Evolutionary conservation across 2,888 invertebrate genomes (phyloP).

Genomic region (Oxyteleia sp.): DNA sequence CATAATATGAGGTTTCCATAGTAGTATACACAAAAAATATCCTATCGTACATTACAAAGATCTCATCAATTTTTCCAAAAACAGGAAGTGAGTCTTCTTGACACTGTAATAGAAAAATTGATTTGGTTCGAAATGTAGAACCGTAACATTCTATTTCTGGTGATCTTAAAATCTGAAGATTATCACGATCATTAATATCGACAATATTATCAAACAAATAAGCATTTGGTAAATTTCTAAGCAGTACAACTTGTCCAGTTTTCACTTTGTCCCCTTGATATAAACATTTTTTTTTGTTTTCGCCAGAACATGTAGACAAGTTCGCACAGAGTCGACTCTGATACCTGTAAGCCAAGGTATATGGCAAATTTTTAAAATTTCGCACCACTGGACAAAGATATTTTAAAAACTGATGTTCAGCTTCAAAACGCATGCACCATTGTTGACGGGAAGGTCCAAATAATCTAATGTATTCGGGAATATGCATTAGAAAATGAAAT

Average conservation of each 20-base stretch:
- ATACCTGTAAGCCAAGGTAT: conserved; percentile 52
- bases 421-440: conserved; percentile 71
- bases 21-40: not conserved
- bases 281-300: conserved; percentile 42
- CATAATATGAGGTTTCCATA: not conserved
- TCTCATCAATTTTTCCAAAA: conserved; percentile 5
- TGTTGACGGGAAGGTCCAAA: conserved; percentile 71
- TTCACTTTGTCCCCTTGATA: conserved; percentile 53
- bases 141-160: not conserved
- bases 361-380: conserved; percentile 66
- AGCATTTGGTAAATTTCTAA: conserved; percentile 14
- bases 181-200: too few relatives aligned
- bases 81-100: conserved; percentile 5
- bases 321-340: conserved; percentile 50
- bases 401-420: conserved; percentile 62
- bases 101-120: too few relatives aligned
- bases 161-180: conserved; percentile 1
- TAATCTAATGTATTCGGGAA: conserved; percentile 67
- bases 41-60: not conserved
- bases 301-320: conserved; percentile 23
- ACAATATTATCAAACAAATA: conserved; percentile 3
- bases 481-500: conserved; percentile 72
- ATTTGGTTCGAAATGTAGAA: too few relatives aligned
- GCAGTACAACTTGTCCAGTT: conserved; percentile 38
- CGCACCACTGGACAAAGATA: conserved; percentile 62